Conservation (phyloP, 2,797 vertebrate genomes). For the Alauda arvensis region DNA sequence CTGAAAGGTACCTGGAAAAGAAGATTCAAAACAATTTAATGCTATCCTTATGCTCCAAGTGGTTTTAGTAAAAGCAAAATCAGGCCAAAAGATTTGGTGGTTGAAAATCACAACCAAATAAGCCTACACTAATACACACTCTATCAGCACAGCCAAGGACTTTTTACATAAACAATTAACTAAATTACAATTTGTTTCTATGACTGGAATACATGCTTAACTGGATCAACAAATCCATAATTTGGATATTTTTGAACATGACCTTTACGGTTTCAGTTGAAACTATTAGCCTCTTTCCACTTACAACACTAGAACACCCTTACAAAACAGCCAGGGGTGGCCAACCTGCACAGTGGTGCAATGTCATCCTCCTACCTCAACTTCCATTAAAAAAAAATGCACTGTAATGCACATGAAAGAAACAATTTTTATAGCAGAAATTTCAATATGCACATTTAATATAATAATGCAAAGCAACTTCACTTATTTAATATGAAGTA, state of each 20-base stretch:
- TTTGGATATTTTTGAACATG: neutral
- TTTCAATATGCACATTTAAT: neutral
- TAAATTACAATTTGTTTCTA: neutral
- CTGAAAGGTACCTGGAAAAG: neutral
- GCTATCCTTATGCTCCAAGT: neutral
- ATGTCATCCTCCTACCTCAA: accelerated
- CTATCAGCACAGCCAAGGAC: neutral
- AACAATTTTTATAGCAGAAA: neutral
- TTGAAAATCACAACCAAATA: neutral
- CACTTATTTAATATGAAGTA: neutral
- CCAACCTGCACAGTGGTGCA: neutral
- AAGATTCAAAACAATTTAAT: neutral
- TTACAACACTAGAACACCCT: neutral
- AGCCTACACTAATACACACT: neutral
- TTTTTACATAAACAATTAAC: neutral
- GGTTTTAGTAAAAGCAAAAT: neutral
- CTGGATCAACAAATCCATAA: neutral
- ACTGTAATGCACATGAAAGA: neutral
- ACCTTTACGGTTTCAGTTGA: neutral
- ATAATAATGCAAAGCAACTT: neutral
- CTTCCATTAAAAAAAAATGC: neutral
- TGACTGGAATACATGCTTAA: neutral
- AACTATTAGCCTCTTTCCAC: neutral
- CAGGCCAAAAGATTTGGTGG: neutral
- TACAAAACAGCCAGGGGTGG: neutral